Base-by-base conservation (phyloP, 64 coral and sea anemone species). In the Acropora tenuis region DNA sequence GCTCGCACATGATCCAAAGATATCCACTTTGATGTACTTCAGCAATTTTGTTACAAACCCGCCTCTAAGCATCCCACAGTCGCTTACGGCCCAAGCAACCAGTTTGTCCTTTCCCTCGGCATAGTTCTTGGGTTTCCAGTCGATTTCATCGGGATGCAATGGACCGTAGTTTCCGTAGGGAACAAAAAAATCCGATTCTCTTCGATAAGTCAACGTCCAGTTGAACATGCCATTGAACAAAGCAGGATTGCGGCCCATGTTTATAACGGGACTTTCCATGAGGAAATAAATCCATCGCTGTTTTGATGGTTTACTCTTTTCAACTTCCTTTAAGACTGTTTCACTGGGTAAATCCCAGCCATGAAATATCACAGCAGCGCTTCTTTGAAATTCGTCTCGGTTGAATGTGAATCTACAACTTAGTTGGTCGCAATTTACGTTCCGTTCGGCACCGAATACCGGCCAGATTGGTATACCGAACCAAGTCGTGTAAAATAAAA, bases 281-380 rank as follows among this genome's bases (percentile, higher is more conserved):
- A 46, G 79, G 4, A 79, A 87, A 8, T 45, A 95, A 81, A 95
- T 44, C 93, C 93, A 95, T 87, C 87, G 84, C 17, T 95, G 93
- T 68, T 71, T 65, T 6, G 57, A 61, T 13, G 44, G 20, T 71
- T 71, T 71, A 4, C 4, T 71, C 68, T 71, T 71, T 3, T 15
- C 68, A 20, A 71, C 40, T 4, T 19, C 19, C 8, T 88, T 88
- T 79, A 91, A 71, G 19, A 52, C 17, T 12, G 1, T 1, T 50
- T 9, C 63, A 59, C 78, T 76, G 19, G 90, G 90, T 40, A 92
- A 71, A 48, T 92, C 80, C 49, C 80, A 13, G 8, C 79, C 90
- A 79, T 92, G 90, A 41, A 92, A 92, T 15, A 92, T n/a, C 15
- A 92, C 6, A 69, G 67, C 66, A 17, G 19, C 43, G 43, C 43